A percentile compares a stretch with the other conserved stretches of the same genome.
Conservation (phyloP, 1,140 invertebrate genomes). For the Camponotus vicinus region DNA sequence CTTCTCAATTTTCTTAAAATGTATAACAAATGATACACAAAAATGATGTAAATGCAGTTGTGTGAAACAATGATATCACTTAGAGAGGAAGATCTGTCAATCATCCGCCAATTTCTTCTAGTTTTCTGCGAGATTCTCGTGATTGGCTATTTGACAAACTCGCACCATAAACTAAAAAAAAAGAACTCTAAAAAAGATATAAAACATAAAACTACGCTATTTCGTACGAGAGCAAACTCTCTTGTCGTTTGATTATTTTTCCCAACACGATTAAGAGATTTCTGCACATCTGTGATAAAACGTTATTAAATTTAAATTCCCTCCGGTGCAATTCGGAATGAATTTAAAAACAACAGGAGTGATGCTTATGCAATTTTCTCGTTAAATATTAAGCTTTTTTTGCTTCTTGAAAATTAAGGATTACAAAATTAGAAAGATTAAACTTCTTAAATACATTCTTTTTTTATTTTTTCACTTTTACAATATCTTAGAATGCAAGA, state of each 20-base stretch:
- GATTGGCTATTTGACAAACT: conserved; percentile 49
- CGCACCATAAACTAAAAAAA: conserved; percentile 44
- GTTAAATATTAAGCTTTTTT: background rate
- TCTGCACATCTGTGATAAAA: background rate
- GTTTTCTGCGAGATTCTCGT: background rate
- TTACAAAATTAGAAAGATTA: too few species aligned
- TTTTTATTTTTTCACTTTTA: background rate
- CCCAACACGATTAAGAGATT: conserved; percentile 3
- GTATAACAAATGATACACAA: background rate
- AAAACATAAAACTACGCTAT: conserved; percentile 10
- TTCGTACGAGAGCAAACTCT: conserved; percentile 28
- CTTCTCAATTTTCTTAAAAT: background rate
- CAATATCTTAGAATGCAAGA: background rate
- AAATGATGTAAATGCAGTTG: background rate
- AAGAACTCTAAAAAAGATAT: conserved; percentile 28
- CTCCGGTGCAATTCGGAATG: background rate
- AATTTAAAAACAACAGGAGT: background rate
- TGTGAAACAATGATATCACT: background rate
- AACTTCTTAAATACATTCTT: background rate
- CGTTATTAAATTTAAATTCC: background rate
- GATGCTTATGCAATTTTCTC: background rate
- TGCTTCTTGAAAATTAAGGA: too few species aligned
- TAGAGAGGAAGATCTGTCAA: conserved; percentile 16
- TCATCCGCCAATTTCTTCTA: background rate
- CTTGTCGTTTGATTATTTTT: conserved; percentile 5